Conservation (phyloP, 2,888 invertebrate genomes). For the Drosophila differens region DNA sequence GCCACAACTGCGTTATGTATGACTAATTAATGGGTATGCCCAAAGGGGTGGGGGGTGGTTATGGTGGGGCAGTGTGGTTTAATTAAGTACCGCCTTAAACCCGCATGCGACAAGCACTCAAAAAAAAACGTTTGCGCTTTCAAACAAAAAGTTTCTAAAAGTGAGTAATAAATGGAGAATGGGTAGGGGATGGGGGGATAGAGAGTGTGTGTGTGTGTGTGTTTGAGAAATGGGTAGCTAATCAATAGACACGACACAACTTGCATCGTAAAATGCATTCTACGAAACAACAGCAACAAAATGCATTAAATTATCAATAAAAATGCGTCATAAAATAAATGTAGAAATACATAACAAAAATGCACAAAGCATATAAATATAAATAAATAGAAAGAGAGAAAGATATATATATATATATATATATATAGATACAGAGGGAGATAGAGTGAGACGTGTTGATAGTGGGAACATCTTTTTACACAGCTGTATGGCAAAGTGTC, state of each 20-base stretch:
- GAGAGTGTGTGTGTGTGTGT: background rate
- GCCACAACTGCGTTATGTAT: constrained; percentile 23
- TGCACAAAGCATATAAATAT: constrained; percentile 8
- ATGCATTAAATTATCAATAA: constrained; percentile 77
- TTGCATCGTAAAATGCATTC: constrained; percentile 45
- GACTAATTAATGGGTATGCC: constrained; percentile 47
- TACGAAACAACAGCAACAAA: constrained; percentile 38
- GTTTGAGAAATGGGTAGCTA: constrained; percentile 1
- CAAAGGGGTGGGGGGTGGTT: background rate
- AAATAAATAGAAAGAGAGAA: background rate
- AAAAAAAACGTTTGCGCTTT: constrained; percentile 15
- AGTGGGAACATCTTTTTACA: constrained; percentile 41
- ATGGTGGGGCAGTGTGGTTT: background rate
- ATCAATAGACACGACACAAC: constrained; percentile 49
- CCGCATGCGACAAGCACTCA: constrained; percentile 36
- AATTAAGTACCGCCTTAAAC: constrained; percentile 14
- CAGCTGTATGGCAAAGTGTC: constrained; percentile 55
- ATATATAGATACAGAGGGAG: no score
- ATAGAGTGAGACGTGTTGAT: constrained; percentile 20
- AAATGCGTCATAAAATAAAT: constrained; percentile 73
- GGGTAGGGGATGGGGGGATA: background rate
- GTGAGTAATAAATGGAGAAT: constrained; percentile 18
- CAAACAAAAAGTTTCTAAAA: constrained; percentile 6
- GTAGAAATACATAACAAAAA: constrained; percentile 42
- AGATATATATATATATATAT: no score